These are phyloP conservation scores for Troides oblongomaculatus DNA, from an alignment of 2,888 invertebrate genomes.

Conservation along the genomic window DNA sequence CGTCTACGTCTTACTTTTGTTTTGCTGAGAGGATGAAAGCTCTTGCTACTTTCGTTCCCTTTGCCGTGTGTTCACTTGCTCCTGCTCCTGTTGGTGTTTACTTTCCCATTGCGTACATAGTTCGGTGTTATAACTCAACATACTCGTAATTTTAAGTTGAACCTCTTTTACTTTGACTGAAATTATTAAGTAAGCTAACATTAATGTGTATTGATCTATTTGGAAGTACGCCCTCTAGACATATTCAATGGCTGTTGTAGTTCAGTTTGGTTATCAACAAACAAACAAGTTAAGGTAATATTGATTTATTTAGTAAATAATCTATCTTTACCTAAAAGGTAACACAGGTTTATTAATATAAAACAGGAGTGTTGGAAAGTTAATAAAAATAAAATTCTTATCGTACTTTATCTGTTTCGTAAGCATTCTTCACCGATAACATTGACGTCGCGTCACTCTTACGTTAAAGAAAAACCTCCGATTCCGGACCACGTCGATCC, in stretches of 20 bases:
- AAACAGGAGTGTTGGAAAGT: too few relatives aligned
- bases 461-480: slow-evolving; percentile 7
- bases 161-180: too few relatives aligned
- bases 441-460: slow-evolving; percentile 7
- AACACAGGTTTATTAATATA: too few relatives aligned
- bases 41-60: not conserved
- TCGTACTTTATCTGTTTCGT: not conserved
- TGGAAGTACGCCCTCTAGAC: too few relatives aligned
- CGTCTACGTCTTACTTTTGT: slow-evolving; percentile 10
- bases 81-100: not conserved
- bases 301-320: too few relatives aligned
- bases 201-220: too few relatives aligned
- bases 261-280: too few relatives aligned
- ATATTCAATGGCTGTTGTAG: too few relatives aligned
- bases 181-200: too few relatives aligned
- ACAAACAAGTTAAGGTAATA: too few relatives aligned
- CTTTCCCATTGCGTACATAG: not conserved
- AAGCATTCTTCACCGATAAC: not conserved
- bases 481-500: slow-evolving; percentile 3
- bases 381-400: not conserved
- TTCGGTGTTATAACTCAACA: not conserved
- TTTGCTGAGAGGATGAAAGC: slow-evolving; percentile 12
- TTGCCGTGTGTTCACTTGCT: not conserved
- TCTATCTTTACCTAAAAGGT: too few relatives aligned
- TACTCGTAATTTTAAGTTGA: not conserved